Conservation (phyloP, 2,113 vertebrate genomes). For the Alectura lathami region DNA sequence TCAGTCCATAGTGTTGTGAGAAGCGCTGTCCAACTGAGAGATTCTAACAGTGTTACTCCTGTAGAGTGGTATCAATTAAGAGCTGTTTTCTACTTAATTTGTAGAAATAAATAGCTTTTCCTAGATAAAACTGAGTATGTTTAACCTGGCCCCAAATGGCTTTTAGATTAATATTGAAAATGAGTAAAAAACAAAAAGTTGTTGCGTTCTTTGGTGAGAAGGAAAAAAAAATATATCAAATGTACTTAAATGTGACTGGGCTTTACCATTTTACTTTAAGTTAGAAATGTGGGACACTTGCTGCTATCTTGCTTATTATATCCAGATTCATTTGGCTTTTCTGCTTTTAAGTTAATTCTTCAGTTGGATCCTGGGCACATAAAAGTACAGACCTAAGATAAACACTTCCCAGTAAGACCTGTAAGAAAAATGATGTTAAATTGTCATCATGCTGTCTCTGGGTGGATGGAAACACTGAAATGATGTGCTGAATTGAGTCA, state of each 20-base stretch:
- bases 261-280: background rate
- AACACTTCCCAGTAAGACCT: background rate
- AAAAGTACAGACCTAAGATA: background rate
- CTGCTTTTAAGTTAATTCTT: background rate
- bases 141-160: background rate
- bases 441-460: background rate
- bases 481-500: background rate
- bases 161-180: background rate
- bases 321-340: background rate
- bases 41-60: background rate
- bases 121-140: background rate
- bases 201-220: background rate
- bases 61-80: background rate
- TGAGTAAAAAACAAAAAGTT: background rate
- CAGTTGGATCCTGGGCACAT: rapidly evolving
- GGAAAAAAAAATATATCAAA: background rate
- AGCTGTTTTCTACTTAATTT: background rate
- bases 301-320: background rate
- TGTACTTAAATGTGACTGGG: background rate
- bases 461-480: background rate
- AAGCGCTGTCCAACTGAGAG: background rate
- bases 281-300: background rate
- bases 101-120: background rate
- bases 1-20: background rate
- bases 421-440: background rate